phyloP scores from a whole-genome alignment of 2,797 vertebrate species.

The Ammospiza maritima region DNA sequence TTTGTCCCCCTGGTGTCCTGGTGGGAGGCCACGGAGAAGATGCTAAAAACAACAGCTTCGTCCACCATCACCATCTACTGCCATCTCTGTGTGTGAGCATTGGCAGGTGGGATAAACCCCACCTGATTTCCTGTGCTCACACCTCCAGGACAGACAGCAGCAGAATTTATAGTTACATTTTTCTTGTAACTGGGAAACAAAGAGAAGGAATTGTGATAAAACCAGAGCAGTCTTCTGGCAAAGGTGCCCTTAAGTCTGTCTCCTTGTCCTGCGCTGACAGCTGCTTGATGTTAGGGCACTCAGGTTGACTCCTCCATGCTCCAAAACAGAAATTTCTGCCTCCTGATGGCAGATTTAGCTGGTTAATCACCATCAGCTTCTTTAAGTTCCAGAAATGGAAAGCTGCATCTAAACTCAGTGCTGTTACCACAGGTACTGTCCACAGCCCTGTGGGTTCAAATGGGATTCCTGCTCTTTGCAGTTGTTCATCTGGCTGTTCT shows the following conservation, averaged over 20 bases:
- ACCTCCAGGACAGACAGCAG: neutral
- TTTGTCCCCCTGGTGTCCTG: neutral
- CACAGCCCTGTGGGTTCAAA: neutral
- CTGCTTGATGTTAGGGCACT: neutral
- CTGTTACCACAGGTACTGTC: neutral
- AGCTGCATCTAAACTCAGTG: neutral
- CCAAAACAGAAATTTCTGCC: neutral
- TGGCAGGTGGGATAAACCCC: neutral
- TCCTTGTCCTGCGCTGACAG: neutral
- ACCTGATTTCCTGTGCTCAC: rapidly evolving
- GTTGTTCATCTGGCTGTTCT: constrained; percentile 27
- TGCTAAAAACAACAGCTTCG: neutral
- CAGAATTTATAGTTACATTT: neutral
- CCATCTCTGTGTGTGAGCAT: neutral
- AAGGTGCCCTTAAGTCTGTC: neutral
- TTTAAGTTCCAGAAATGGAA: neutral
- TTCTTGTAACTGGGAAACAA: neutral
- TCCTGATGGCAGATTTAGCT: neutral
- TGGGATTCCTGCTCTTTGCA: neutral
- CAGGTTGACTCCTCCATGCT: neutral
- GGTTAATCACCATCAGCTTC: neutral
- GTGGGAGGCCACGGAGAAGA: neutral
- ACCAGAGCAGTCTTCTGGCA: neutral
- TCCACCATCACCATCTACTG: neutral
- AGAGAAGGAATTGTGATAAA: neutral